Evolutionary conservation across 2,888 invertebrate genomes (phyloP).

Genomic region (Lasioglossum villosulum): DNA sequence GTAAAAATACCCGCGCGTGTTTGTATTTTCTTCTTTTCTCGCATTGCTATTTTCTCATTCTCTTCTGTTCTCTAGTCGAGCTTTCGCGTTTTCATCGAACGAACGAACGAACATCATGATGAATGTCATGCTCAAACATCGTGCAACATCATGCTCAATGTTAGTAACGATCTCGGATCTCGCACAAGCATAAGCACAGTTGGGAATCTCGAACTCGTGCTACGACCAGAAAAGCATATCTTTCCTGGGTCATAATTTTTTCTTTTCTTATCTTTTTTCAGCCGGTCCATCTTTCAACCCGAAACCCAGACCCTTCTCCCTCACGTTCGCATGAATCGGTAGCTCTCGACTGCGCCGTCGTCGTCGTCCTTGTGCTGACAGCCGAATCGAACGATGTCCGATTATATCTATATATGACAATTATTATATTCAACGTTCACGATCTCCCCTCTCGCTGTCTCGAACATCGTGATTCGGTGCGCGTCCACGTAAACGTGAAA

Average conservation of each 20-base stretch:
- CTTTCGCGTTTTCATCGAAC: background rate
- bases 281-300: slow-evolving; percentile 87
- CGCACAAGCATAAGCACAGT: background rate
- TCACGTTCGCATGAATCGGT: slow-evolving; percentile 85
- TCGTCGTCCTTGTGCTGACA: slow-evolving; percentile 68
- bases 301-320: slow-evolving; percentile 87
- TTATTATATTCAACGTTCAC: slow-evolving; percentile 42
- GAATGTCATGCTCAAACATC: too few relatives aligned
- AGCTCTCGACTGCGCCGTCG: slow-evolving; percentile 82
- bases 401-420: slow-evolving; percentile 33
- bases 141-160: background rate
- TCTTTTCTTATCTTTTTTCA: slow-evolving; percentile 86
- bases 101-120: background rate
- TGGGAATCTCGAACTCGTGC: background rate
- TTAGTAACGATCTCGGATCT: background rate
- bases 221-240: slow-evolving; percentile 30
- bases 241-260: slow-evolving; percentile 75
- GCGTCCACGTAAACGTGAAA: background rate
- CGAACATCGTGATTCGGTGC: slow-evolving; percentile 25
- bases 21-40: background rate
- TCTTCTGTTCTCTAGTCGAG: background rate
- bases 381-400: slow-evolving; percentile 54
- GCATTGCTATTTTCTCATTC: background rate
- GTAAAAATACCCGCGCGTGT: slow-evolving; percentile 7
- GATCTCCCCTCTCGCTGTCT: slow-evolving; percentile 42